A percentile compares a stretch with the other conserved stretches of the same genome.
Conservation (phyloP, 2,113 vertebrate genomes). For the Atherinomorus stipes region DNA sequence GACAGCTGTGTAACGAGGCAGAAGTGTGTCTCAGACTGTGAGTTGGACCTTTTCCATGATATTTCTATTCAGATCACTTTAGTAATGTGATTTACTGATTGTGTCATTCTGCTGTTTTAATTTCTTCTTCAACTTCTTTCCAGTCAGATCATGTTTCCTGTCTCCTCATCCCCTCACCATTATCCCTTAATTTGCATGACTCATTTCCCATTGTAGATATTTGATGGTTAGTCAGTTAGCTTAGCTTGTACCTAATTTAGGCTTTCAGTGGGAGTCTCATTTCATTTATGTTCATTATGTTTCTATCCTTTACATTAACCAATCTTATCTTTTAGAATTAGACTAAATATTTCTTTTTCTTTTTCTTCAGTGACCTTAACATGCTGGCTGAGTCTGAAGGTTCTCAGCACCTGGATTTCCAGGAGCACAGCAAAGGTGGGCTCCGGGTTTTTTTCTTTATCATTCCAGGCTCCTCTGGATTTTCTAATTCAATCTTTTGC, state of each 20-base stretch:
- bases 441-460: background rate
- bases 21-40: slow-evolving; percentile 99
- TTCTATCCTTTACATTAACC: too few species aligned
- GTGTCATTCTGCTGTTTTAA: background rate
- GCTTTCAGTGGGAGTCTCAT: background rate
- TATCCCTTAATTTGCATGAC: background rate
- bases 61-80: background rate
- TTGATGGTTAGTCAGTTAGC: slow-evolving; percentile 5
- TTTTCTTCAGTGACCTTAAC: slow-evolving; percentile 90
- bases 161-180: background rate
- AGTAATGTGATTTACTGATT: background rate
- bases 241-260: background rate
- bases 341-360: background rate
- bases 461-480: too few species aligned
- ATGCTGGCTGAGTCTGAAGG: slow-evolving; percentile 93
- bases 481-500: too few species aligned
- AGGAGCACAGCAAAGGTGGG: slow-evolving; percentile 87
- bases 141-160: background rate
- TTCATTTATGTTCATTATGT: background rate
- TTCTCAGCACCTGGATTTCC: slow-evolving; percentile 89
- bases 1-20: slow-evolving; percentile 92
- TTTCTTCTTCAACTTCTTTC: background rate
- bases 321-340: background rate
- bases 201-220: slow-evolving; percentile 1
- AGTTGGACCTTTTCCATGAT: slow-evolving; percentile 80